Evolutionary conservation across 2,797 vertebrate species (phyloP), one percentile per base, ranked within the genome.

Genomic region (Steatocranus sp.): DNA sequence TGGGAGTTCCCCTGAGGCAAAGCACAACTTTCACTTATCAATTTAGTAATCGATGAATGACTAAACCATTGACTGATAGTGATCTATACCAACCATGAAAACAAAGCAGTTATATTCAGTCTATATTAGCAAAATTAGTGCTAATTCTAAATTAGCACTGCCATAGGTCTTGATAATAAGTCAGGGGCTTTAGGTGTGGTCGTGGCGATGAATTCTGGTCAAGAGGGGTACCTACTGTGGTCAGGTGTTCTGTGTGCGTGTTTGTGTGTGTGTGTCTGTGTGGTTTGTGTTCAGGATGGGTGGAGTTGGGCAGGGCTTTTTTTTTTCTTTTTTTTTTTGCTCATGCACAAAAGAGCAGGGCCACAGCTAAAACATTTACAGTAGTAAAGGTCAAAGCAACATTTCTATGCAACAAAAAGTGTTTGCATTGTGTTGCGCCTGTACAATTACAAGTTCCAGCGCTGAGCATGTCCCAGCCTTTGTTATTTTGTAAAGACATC

Each of bases 241-340:
- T 91, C 82, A 88, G 84, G 92, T 84, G 68, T 46, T 85, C 81
- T 87, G 25, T 78, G 17, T 79, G 14, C 48, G 6, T 74, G 41
- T 73, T 58, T 73, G 76, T 51, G 14, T 56, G 82, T 75, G 82
- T 61, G 54, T 78, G 83, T 77, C 68, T 76, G 36, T 86, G 83
- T 88, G 88, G 83, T 85, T 86, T 87, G 76, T 79, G 11, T 82
- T 85, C 81, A 84, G 86, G 90, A 89, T 91, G 92, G 93, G 90
- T 92, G 92, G 89, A 86, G 89, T 11, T 79, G 85, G 84, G 90
- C 82, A 82, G 84, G 87, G 75, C 56, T 84, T 38, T 3, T 3
- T 27, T 79, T 90, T 86, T 92, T 82, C 63, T 82, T 53, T 78
- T 89, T 85, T 74, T 82, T 56, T 82, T 88, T 86, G 87, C 84